Base-by-base conservation (phyloP, 2,888 invertebrate genomes). In the Aphidoletes aphidimyza region DNA sequence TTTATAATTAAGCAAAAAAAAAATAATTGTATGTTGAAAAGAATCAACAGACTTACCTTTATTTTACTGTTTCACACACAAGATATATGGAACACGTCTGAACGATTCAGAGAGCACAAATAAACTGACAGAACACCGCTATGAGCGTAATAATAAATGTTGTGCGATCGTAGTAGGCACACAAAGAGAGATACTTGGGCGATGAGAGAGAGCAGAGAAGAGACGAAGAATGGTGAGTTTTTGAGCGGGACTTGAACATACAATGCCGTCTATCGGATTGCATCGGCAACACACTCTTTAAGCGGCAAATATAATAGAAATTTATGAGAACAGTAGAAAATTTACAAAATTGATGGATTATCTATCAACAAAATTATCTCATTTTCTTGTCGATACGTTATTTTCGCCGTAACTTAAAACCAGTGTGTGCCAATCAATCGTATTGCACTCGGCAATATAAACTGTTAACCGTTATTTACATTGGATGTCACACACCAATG, bases 91-190 rank as follows among this genome's bases (percentile, higher is more conserved):
- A 26, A n/a, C 26, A 81, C 81, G 81, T 81, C 81, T 81, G 81
- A 81, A 81, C 37, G 81, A 37, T 81, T 81, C 81, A 81, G 39
- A 81, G 81, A 81, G 37, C 81, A 81, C 81, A 81, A 81, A 37
- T 81, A 81, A 81, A 81, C 81, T 81, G 81, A 37, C 81, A 81
- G 81, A n/a, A 81, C 36, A 81, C 81, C 81, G 81, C 81, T 37
- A n/a, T 3, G 81, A 69, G 37, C 37, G 22, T 8, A 36, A 81
- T 37, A 81, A 81, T 81, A 81, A 81, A 81, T 81, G 37, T 37
- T 81, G 37, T 81, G n/a, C 3, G 81, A 37, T 54, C 54, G 11
- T 26, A 54, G 54, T 22, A 26, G 5, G 54, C 54, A 17, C 17
- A 17, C 36, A 8, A 36, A 81, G 37, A 19, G n/a, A n/a, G 81